These are phyloP conservation scores for Silurus asotus DNA, from an alignment of 2,113 vertebrate genomes.

Conservation along the genomic window DNA sequence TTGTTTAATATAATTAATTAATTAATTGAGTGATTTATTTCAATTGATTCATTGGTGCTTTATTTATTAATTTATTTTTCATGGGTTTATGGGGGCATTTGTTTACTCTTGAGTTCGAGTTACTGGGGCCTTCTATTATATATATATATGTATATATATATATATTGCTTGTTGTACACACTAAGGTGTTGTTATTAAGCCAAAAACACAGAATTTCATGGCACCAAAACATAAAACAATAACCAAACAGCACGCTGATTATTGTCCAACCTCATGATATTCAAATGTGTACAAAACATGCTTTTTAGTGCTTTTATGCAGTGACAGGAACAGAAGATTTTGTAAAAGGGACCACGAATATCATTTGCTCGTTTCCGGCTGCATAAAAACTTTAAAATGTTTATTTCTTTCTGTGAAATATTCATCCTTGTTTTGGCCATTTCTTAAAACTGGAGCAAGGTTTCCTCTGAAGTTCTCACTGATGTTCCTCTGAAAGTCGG, in stretches of 20 bases:
- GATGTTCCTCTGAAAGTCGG: constrained; percentile 56
- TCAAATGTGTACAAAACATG: neutral
- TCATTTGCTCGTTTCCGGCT: constrained; percentile 61
- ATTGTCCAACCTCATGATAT: neutral
- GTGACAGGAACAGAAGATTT: constrained; percentile 57
- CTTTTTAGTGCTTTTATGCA: neutral
- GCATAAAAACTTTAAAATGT: constrained; percentile 46
- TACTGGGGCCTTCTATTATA: neutral
- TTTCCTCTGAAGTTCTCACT: constrained; percentile 60
- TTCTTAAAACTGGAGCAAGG: constrained; percentile 67
- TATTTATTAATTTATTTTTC: no score
- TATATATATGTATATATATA: no score
- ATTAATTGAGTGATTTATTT: no score
- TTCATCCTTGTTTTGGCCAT: constrained; percentile 74
- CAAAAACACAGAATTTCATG: neutral
- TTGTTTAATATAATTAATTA: no score
- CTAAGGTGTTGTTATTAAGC: neutral
- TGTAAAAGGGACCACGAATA: constrained; percentile 61
- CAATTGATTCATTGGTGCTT: no score
- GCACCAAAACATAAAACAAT: neutral
- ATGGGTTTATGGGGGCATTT: no score
- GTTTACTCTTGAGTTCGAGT: neutral
- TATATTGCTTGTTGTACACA: neutral
- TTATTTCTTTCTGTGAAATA: constrained; percentile 55
- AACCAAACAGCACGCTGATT: neutral